Conservation (phyloP, 2,797 vertebrate genomes). For the Podarcis lilfordi region DNA sequence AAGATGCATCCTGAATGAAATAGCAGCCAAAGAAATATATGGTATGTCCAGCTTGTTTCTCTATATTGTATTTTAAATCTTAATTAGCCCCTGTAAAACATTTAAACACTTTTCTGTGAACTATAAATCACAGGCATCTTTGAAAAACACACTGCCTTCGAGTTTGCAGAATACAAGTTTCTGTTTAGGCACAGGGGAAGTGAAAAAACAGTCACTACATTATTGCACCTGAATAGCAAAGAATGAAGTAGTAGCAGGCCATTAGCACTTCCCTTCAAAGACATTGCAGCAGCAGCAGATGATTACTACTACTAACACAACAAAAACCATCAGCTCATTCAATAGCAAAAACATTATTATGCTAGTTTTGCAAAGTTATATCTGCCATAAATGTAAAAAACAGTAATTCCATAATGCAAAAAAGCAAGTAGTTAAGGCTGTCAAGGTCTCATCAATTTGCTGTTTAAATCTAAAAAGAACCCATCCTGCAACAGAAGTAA, state of each 20-base stretch:
- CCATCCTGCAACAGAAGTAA: background rate
- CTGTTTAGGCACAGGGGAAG: background rate
- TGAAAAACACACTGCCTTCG: background rate
- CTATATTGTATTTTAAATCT: background rate
- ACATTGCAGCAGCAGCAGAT: no score
- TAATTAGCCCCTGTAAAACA: background rate
- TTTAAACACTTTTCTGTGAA: background rate
- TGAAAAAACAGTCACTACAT: background rate
- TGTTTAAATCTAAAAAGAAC: background rate
- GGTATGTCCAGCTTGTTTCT: background rate
- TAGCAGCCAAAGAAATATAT: background rate
- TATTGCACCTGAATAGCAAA: background rate
- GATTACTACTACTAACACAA: no score
- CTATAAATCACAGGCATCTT: background rate
- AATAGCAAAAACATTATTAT: background rate
- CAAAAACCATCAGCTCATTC: no score
- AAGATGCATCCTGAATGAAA: background rate
- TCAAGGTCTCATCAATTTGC: background rate
- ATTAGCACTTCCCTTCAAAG: no score
- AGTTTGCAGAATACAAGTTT: background rate
- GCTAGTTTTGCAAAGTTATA: background rate
- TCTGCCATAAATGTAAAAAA: background rate
- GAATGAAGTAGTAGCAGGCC: no score
- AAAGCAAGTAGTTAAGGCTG: background rate
- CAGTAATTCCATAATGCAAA: background rate